These are phyloP conservation scores for Scaptomyza graminum DNA, from an alignment of 1,140 invertebrate species.

Conservation along the genomic window DNA sequence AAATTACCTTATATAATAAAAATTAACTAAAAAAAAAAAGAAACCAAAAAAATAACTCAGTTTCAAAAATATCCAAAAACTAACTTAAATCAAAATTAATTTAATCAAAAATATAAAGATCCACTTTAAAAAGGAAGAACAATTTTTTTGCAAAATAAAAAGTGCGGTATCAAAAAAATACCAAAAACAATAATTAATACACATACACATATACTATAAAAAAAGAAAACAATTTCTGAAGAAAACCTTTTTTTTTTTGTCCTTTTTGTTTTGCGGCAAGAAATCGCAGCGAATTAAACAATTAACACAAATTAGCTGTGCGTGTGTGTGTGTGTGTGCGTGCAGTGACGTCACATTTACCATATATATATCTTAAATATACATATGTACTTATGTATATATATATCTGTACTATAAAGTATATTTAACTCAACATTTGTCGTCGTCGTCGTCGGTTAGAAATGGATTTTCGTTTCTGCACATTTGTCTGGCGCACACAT, in stretches of 20 bases:
- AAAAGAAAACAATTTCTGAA: neutral
- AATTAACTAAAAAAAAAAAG: constrained; percentile 6
- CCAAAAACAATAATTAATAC: neutral
- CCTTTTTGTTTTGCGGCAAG: constrained; percentile 50
- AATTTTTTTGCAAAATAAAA: constrained; percentile 8
- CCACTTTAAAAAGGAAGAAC: constrained; percentile 1
- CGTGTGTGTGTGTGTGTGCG: constrained; percentile 18
- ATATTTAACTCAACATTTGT: constrained; percentile 34
- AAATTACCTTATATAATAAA: too few relatives aligned
- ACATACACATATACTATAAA: neutral
- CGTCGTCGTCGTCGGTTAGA: constrained; percentile 29
- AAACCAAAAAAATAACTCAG: too few relatives aligned
- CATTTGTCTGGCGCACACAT: constrained; percentile 39
- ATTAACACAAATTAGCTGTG: constrained; percentile 29
- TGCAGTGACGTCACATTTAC: constrained; percentile 45
- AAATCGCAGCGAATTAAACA: constrained; percentile 39
- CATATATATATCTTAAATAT: constrained; percentile 12
- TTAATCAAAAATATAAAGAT: too few relatives aligned
- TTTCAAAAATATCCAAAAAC: constrained; percentile 4
- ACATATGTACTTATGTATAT: constrained; percentile 19
- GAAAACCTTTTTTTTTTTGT: constrained; percentile 38
- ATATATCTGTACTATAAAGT: constrained; percentile 6
- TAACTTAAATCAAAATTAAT: too few relatives aligned
- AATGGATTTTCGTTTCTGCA: constrained; percentile 45
- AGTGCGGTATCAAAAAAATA: neutral